Evolutionary conservation across 1,140 invertebrate genomes (phyloP), one percentile per base, ranked within the genome.

Genomic region (Palaemon carinicauda): DNA sequence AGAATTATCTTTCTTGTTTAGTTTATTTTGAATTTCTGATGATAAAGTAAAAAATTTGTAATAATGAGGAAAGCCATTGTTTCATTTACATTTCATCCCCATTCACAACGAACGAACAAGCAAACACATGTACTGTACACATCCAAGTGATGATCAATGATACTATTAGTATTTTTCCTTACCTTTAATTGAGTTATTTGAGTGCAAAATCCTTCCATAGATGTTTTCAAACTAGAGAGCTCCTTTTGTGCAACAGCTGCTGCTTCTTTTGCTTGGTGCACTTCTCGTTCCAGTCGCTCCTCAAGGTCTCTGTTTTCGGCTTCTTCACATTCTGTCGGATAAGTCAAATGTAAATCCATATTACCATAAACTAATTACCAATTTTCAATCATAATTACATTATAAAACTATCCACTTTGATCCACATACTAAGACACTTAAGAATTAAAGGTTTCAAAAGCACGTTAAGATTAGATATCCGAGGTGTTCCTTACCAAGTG

Each of bases 131-230:
- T n/a, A n/a, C n/a, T n/a, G n/a, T n/a, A n/a, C n/a, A n/a, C n/a
- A n/a, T n/a, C n/a, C n/a, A n/a, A n/a, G n/a, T n/a, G n/a, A n/a
- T n/a, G n/a, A n/a, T n/a, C n/a, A n/a, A n/a, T n/a, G n/a, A n/a
- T n/a, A n/a, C n/a, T n/a, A n/a, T n/a, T n/a, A 41, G 5, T 41
- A 3, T 41, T 5, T 1, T 29, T 19, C 24, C 24, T 53, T 77
- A 85, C 87, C 82, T 88, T 88, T 17, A 84, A 33, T 29, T 65
- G 74, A 50, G 71, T 84, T 41, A 88, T 89, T 74, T 89, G 88
- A n/a, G 79, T 82, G 19, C 74, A 78, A 71, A 87, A 89, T 17
- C 82, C 89, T 21, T 29, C 50, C 54, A 79, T 89, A 1, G 88
- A 81, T 5, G 86, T 84, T 24, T 77, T 54, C 15, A 88, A 56